Evolutionary conservation across 2,797 vertebrate genomes (phyloP).

Genomic region (Tadarida brasiliensis): DNA sequence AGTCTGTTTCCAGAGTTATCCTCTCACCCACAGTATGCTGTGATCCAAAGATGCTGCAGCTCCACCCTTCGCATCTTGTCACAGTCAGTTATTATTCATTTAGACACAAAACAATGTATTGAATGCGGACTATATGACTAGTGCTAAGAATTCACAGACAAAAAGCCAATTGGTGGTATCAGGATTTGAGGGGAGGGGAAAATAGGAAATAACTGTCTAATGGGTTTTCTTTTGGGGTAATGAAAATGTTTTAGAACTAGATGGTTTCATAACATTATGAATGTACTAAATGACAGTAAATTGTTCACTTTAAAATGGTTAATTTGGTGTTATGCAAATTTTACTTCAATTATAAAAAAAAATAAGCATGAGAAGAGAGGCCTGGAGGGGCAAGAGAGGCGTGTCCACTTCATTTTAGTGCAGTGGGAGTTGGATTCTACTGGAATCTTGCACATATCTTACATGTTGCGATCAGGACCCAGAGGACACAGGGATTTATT

Average conservation of each 20-base stretch:
- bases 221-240: background rate
- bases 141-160: background rate
- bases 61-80: background rate
- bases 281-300: background rate
- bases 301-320: background rate
- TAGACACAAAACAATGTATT: background rate
- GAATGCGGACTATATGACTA: background rate
- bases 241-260: background rate
- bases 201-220: background rate
- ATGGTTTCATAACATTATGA: background rate
- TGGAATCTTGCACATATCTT: background rate
- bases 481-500: constrained; percentile 13
- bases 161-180: background rate
- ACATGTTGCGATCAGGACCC: background rate
- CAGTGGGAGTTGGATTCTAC: background rate
- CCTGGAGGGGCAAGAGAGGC: background rate
- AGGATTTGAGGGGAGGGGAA: background rate
- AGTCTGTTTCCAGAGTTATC: background rate
- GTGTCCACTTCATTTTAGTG: background rate
- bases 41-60: background rate
- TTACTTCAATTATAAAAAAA: background rate
- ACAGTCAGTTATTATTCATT: background rate
- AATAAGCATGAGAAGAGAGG: too few species aligned
- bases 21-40: background rate
- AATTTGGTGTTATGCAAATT: background rate